Evolutionary conservation across 1,140 invertebrate genomes (phyloP).

Genomic region (Ips typographus): DNA sequence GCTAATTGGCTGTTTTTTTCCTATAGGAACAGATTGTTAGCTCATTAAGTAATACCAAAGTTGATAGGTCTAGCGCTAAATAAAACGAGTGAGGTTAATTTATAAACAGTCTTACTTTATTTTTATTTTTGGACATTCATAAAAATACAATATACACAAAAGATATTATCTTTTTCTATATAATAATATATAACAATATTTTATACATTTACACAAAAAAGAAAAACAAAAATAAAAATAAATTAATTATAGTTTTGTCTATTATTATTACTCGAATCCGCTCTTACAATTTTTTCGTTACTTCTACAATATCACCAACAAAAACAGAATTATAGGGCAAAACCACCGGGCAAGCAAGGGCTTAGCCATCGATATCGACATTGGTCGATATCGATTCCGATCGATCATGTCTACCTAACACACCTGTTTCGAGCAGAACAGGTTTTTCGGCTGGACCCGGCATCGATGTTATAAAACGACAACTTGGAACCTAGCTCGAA

Average conservation of each 20-base stretch:
- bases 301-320: not conserved
- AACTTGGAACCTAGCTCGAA: constrained; percentile 28
- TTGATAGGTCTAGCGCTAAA: constrained; percentile 9
- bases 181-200: constrained; percentile 41
- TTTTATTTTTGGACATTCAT: constrained; percentile 47
- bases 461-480: constrained; percentile 7
- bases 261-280: not conserved
- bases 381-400: constrained; percentile 4
- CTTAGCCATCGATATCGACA: too few species aligned
- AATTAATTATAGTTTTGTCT: constrained; percentile 32
- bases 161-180: constrained; percentile 40
- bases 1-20: not conserved
- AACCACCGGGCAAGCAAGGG: too few species aligned
- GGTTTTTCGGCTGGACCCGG: constrained; percentile 31
- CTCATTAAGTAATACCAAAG: too few species aligned
- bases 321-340: too few species aligned
- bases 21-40: too few species aligned
- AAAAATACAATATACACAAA: constrained; percentile 46
- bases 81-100: constrained; percentile 34
- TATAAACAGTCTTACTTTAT: constrained; percentile 45
- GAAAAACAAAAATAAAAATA: constrained; percentile 37
- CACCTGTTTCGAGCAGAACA: constrained; percentile 19
- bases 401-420: constrained; percentile 17
- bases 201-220: constrained; percentile 38
- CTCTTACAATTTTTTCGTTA: constrained; percentile 3